phyloP scores from a whole-genome alignment of 92 coral and sea anemone genomes.

The Scolanthus callimorphus region DNA sequence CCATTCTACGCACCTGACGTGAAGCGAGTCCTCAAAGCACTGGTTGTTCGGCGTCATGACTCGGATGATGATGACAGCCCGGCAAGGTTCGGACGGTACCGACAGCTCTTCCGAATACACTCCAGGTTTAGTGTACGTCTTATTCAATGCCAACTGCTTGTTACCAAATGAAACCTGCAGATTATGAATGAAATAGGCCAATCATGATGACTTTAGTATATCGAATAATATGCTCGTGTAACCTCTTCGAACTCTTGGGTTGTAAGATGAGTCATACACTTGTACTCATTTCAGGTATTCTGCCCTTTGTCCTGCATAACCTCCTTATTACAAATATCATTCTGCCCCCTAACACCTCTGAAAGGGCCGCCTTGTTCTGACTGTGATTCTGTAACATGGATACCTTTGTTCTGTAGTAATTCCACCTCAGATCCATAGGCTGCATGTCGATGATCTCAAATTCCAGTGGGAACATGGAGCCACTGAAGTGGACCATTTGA shows the following conservation, averaged over 20 bases:
- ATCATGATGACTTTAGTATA: no score
- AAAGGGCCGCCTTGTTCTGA: no score
- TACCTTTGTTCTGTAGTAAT: constrained; percentile 59
- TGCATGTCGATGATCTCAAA: constrained; percentile 58
- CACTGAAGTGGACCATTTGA: constrained; percentile 27
- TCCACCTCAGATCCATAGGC: constrained; percentile 47
- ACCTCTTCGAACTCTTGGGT: no score
- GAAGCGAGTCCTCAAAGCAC: constrained; percentile 50
- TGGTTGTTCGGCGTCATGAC: constrained; percentile 44
- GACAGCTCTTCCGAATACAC: constrained; percentile 28
- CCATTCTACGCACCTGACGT: constrained; percentile 28
- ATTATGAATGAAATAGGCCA: no score
- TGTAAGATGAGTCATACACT: no score
- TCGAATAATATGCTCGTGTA: no score
- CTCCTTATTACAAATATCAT: no score
- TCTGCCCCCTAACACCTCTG: no score
- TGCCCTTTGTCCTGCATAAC: no score
- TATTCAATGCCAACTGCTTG: constrained; percentile 19
- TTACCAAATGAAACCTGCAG: constrained; percentile 48
- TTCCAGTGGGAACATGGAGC: constrained; percentile 37
- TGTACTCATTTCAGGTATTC: no score
- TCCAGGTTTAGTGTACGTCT: constrained; percentile 52
- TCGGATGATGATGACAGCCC: constrained; percentile 30
- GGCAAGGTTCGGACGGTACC: constrained; percentile 33
- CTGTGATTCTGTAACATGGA: no score